These are phyloP conservation scores for Drosophila sp. DNA, from an alignment of 1,140 invertebrate genomes.

Conservation along the genomic window DNA sequence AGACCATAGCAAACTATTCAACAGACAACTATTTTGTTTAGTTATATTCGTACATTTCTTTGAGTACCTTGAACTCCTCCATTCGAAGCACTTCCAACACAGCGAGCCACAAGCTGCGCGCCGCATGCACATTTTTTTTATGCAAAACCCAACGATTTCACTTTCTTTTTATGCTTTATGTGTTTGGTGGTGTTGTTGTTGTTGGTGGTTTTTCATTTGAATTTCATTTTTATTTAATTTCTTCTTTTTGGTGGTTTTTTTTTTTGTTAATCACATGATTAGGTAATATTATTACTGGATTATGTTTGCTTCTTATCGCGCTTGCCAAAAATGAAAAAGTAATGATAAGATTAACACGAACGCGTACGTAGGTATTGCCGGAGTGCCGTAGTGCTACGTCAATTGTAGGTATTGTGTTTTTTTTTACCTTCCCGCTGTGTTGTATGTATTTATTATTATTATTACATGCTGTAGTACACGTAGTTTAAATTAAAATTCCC, in stretches of 20 bases:
- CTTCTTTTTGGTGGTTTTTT: not conserved
- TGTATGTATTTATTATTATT: constrained; percentile 5
- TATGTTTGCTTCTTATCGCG: constrained; percentile 47
- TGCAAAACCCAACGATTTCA: constrained; percentile 41
- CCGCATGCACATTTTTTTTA: constrained; percentile 57
- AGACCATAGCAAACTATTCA: not conserved
- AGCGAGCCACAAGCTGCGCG: not conserved
- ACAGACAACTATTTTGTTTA: not conserved
- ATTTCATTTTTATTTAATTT: constrained; percentile 18
- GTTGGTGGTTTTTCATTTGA: constrained; percentile 10
- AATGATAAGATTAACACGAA: constrained; percentile 13
- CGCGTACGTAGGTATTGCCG: not conserved
- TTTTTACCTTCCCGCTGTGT: not conserved
- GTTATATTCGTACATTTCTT: not conserved
- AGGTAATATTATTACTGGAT: constrained; percentile 58
- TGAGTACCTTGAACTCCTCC: constrained; percentile 5
- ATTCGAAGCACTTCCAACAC: not conserved
- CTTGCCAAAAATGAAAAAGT: constrained; percentile 14
- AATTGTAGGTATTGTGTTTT: constrained; percentile 2
- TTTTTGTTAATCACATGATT: constrained; percentile 62
- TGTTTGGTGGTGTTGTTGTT: not conserved
- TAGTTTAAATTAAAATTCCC: constrained; percentile 20
- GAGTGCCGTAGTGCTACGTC: not conserved
- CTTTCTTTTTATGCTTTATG: constrained; percentile 45
- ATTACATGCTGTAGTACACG: constrained; percentile 19